Base-by-base conservation (phyloP, 2,113 vertebrate species). In the Mirounga angustirostris region DNA sequence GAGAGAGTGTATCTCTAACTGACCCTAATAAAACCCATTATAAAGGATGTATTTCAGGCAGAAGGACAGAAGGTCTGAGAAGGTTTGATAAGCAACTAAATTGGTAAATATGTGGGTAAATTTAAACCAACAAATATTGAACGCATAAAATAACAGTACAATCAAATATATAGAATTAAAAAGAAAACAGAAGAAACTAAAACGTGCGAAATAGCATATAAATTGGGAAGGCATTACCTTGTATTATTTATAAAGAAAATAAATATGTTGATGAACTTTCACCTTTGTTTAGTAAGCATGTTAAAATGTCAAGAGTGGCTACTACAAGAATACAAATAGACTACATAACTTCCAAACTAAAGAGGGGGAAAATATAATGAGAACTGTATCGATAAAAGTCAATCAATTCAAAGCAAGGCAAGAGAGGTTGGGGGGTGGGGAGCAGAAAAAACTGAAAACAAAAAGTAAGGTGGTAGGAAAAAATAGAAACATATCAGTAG, bases 401-500 rank as follows among this genome's bases (percentile, higher is more conserved):
- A 87, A 21, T 69, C 71, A 54, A 56, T 65, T 36, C 28, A n/a
- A 79, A 94, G n/a, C n/a, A 87, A 67, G 26, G 43, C 36, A 67
- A 67, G 50, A 58, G 36, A 80, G 30, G 52, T 33, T 1, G 13
- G 13, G n/a, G 33, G 8, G 11, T 14, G 19, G 50, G 61, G 24
- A 86, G 8, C 58, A 76, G 46, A 87, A 86, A 58, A 93, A 93
- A 93, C 56, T 76, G n/a, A 87, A 94, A 94, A 61, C 30, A 65
- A 28, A n/a, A 67, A 58, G 54, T 58, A 87, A n/a, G 28, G 28
- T 87, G 61, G 63, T 58, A n/a, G 73, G 69, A 79, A 94, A 78
- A 87, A 59, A 36, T 46, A 58, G 11, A 94, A n/a, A 67, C 78
- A 67, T 30, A 24, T 85, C 67, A 63, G 56, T 52, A 74, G 67